Percentiles rank a stretch among this genome's conserved stretches.
Conservation (phyloP, 2,888 invertebrate genomes). For the Lottia gigantea region DNA sequence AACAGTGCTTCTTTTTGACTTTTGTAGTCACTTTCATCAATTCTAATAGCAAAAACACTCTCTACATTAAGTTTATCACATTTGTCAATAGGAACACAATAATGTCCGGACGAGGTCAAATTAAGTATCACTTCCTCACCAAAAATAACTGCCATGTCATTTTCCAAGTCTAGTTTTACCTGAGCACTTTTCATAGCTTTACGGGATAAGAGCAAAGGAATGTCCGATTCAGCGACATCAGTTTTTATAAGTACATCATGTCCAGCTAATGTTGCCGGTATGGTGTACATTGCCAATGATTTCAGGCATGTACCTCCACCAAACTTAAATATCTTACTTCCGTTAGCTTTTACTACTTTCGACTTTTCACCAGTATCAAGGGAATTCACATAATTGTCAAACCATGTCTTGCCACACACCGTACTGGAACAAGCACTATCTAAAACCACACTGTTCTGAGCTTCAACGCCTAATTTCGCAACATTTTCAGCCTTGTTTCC, state of each 20-base stretch:
- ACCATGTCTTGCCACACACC: background rate
- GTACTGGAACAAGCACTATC: background rate
- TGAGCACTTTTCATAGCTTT: conserved; percentile 12
- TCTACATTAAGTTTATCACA: conserved; percentile 16
- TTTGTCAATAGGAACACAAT: conserved; percentile 22
- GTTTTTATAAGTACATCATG: conserved; percentile 11
- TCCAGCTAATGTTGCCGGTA: conserved; percentile 8
- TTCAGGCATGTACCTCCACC: background rate
- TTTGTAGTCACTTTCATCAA: conserved; percentile 4
- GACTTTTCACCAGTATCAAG: background rate
- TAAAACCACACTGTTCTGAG: background rate
- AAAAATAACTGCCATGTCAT: background rate
- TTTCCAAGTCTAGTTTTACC: background rate
- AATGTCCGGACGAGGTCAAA: conserved; percentile 22
- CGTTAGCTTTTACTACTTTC: background rate
- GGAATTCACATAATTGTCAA: background rate
- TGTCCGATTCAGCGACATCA: conserved; percentile 16
- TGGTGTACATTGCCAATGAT: background rate
- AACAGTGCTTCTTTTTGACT: too few species aligned
- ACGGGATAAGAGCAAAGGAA: conserved; percentile 12
- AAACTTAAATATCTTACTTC: background rate
- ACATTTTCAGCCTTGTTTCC: background rate
- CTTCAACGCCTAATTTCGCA: conserved; percentile 10
- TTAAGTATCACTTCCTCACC: conserved; percentile 12
- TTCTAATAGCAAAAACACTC: conserved; percentile 9